Percentiles rank a stretch among this genome's conserved stretches.
phyloP scores from a whole-genome alignment of 2,797 vertebrate genomes.

The Gymnothorax javanicus region DNA sequence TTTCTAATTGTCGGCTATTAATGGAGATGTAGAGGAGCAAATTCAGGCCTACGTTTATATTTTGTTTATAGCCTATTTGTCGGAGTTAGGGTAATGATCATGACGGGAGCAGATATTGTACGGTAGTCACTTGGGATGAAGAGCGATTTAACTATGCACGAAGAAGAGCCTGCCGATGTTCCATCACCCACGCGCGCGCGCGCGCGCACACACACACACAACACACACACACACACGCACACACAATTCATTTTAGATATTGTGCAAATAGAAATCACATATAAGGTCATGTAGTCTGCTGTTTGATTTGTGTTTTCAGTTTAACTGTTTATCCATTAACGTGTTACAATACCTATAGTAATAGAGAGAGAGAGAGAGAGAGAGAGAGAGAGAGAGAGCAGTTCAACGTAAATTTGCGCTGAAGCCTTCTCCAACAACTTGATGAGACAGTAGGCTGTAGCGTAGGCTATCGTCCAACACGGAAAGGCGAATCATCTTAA shows the following conservation, averaged over 20 bases:
- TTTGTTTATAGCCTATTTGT: not conserved
- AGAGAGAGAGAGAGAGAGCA: too few species aligned
- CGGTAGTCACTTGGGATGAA: too few species aligned
- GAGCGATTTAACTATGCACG: too few species aligned
- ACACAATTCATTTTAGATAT: not conserved
- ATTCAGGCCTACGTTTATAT: not conserved
- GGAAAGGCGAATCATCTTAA: not conserved
- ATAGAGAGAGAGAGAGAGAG: too few species aligned
- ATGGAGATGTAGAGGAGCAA: not conserved
- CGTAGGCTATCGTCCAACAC: not conserved
- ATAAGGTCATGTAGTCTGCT: not conserved
- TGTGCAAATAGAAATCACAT: not conserved
- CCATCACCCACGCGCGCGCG: too few species aligned
- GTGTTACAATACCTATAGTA: not conserved
- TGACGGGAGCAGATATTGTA: too few species aligned
- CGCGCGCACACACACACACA: not conserved
- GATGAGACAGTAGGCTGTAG: not conserved
- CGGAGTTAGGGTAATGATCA: not conserved
- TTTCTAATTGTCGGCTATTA: too few species aligned
- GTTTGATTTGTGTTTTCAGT: not conserved
- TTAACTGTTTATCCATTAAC: not conserved
- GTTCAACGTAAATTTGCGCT: not conserved
- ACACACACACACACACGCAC: not conserved
- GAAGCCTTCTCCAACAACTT: not conserved
- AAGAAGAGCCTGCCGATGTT: too few species aligned